Percentiles rank a stretch among this genome's conserved stretches.
Evolutionary conservation across 2,797 vertebrate genomes (phyloP).

Genomic region (Sebastes baramenuke): DNA sequence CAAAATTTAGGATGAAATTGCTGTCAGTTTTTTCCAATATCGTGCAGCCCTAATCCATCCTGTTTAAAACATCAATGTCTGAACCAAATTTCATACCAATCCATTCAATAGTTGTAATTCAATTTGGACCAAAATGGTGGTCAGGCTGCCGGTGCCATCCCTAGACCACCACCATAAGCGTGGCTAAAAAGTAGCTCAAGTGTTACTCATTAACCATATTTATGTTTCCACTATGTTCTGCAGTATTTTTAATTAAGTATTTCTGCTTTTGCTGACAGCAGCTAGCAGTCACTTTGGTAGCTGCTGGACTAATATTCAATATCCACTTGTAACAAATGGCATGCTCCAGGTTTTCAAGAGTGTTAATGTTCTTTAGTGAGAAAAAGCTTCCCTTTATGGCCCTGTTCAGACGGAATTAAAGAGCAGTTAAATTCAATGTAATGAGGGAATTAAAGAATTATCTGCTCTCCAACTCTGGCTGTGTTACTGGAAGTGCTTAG

Average conservation of each 20-base stretch:
- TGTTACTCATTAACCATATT: neutral
- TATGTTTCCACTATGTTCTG: neutral
- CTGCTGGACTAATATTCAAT: neutral
- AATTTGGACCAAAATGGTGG: neutral
- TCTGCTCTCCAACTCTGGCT: neutral
- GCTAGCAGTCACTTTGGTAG: neutral
- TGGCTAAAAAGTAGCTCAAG: neutral
- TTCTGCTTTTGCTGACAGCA: neutral
- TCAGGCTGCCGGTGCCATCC: neutral
- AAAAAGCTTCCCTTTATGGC: neutral
- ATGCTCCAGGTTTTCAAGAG: neutral
- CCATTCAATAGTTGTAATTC: neutral
- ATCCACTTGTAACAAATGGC: neutral
- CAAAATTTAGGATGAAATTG: too few species aligned
- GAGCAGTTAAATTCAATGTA: slow-evolving; percentile 14
- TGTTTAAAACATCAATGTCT: neutral
- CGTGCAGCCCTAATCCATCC: neutral
- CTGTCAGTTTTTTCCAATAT: neutral
- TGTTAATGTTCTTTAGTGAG: neutral
- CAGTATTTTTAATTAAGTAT: neutral
- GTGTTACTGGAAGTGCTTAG: neutral
- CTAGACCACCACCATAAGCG: neutral
- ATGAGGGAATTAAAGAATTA: slow-evolving; percentile 12
- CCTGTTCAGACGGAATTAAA: slow-evolving; percentile 9
- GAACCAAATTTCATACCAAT: neutral